Base-by-base conservation (phyloP, 2,888 invertebrate species). In the Tetranychus piercei region DNA sequence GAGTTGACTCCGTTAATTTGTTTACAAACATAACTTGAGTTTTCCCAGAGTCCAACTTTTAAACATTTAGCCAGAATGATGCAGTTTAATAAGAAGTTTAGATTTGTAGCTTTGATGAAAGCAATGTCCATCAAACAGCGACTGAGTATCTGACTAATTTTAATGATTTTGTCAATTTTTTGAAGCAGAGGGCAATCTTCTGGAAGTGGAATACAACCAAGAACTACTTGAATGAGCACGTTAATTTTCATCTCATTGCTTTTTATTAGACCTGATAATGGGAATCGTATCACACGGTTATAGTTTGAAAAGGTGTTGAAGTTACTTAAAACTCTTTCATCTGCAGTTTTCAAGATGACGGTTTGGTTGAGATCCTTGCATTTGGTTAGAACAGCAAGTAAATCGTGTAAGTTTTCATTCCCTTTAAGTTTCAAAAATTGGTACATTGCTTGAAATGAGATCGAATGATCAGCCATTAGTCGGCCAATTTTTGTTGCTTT, bases 371-470 rank as follows among this genome's bases (percentile, higher is more conserved):
- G 82, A 77, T 84, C 84, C 73, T 81, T 78, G 77, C 83, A 81
- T 9, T 77, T 76, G 15, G 80, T 79, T 15, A 83, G 74, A 11
- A 81, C 76, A 18, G 75, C 77, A 77, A 83, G 81, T 80, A 83
- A 75, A 23, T 82, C 81, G 71, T 79, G 76, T n/a, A 82, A 76
- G 8, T 78, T 79, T 77, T 82, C 82, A 6, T 78, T 79, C 23
- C 81, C 81, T 20, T 77, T 78, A n/a, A 83, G 76, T 76, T 78
- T 71, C 22, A 85, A 85, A 79, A 89, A 88, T 71, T 85, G 82
- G 81, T 88, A 88, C 88, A 91, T 90, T 4, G 90, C 90, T 79
- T 88, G 87, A 81, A 89, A 87, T 75, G 88, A 87, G 74, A 84
- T 79, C 75, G 82, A 84, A 81, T 87, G 88, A 76, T 87, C 83